These are phyloP conservation scores for Malurus splendens DNA, from an alignment of 2,797 vertebrate species.

Conservation along the genomic window DNA sequence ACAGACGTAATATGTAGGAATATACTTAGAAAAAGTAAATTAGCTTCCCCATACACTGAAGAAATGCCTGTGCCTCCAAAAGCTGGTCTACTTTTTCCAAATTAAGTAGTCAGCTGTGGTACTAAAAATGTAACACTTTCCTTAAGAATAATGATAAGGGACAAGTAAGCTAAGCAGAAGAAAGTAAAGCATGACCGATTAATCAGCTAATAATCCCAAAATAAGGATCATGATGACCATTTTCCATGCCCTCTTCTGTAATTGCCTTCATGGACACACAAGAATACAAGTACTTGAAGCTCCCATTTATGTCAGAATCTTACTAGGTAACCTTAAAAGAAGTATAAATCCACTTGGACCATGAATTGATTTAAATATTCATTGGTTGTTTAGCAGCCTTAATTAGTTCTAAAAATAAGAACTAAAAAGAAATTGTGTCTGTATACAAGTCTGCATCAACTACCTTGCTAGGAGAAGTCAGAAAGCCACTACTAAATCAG, in stretches of 20 bases:
- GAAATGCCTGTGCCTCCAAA: neutral
- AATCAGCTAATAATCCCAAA: neutral
- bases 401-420: neutral
- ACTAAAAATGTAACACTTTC: neutral
- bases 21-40: neutral
- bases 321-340: neutral
- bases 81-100: neutral
- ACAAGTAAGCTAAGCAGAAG: neutral
- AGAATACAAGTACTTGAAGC: neutral
- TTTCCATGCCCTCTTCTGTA: neutral
- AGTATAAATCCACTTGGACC: neutral
- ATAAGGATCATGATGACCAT: neutral
- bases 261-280: neutral
- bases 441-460: conserved; percentile 5
- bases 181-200: neutral
- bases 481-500: conserved; percentile 6
- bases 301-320: neutral
- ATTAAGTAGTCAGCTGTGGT: neutral
- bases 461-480: conserved; percentile 3
- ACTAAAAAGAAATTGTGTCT: neutral
- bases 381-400: neutral
- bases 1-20: neutral
- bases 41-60: neutral
- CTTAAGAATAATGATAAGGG: neutral
- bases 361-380: neutral